phyloP scores from a whole-genome alignment of 1,140 invertebrate species.

The Ceratina calcarata region DNA sequence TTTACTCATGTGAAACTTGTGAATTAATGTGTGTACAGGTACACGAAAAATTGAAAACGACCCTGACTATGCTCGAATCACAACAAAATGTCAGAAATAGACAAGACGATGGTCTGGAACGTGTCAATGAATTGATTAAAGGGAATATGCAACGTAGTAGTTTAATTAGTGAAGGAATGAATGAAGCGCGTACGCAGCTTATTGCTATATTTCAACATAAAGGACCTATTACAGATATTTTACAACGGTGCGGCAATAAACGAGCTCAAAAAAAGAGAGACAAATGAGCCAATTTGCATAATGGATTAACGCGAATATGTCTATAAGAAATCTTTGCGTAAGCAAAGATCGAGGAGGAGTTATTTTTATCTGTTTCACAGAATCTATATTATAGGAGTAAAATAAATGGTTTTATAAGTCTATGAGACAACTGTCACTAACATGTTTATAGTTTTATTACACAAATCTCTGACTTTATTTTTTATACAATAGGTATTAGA shows the following conservation, averaged over 20 bases:
- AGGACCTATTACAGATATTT: conserved; percentile 91
- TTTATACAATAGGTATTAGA: conserved; percentile 58
- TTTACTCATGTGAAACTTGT: too few species aligned
- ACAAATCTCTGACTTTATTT: conserved; percentile 58
- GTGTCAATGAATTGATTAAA: conserved; percentile 90
- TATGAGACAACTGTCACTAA: conserved; percentile 52
- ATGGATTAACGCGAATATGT: conserved; percentile 32
- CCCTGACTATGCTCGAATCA: conserved; percentile 85
- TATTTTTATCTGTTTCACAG: conserved; percentile 73
- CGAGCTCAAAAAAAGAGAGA: conserved; percentile 94
- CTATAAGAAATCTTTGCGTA: conserved; percentile 43
- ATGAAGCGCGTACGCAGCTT: conserved; percentile 92
- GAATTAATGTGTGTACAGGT: too few species aligned
- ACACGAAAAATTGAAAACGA: conserved; percentile 84
- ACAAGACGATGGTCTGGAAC: conserved; percentile 85
- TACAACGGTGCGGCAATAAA: conserved; percentile 94
- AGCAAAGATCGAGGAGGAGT: conserved; percentile 46
- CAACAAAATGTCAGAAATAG: conserved; percentile 81
- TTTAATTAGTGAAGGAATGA: conserved; percentile 94
- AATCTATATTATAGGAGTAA: conserved; percentile 70
- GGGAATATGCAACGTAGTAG: conserved; percentile 97
- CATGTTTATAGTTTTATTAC: conserved; percentile 61
- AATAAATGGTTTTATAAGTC: conserved; percentile 72
- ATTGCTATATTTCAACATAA: conserved; percentile 96
- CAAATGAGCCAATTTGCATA: conserved; percentile 75